These are phyloP conservation scores for Drosophila albomicans DNA, from an alignment of 1,140 invertebrate species.

Conservation along the genomic window DNA sequence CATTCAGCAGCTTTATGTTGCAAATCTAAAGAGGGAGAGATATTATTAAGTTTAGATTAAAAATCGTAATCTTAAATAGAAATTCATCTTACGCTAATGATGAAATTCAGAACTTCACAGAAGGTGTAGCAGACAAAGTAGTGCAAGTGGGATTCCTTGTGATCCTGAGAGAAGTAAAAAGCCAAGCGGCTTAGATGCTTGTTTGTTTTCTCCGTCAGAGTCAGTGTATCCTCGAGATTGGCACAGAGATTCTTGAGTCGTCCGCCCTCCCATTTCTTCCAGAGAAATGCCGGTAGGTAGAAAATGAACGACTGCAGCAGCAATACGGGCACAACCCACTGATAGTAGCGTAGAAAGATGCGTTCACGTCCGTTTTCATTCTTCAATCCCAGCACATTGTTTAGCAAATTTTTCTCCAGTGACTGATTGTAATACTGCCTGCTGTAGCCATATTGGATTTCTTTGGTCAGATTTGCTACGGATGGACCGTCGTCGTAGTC, in stretches of 20 bases:
- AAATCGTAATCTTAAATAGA: neutral
- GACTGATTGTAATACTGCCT: slow-evolving; percentile 6
- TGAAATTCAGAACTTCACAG: slow-evolving; percentile 90
- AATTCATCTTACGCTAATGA: slow-evolving; percentile 87
- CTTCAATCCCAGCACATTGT: slow-evolving; percentile 39
- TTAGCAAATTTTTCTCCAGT: slow-evolving; percentile 24
- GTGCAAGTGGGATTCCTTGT: slow-evolving; percentile 88
- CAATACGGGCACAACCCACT: slow-evolving; percentile 94
- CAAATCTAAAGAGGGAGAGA: slow-evolving; percentile 85
- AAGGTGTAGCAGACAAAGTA: slow-evolving; percentile 89
- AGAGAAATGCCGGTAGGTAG: slow-evolving; percentile 90
- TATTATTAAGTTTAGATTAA: neutral
- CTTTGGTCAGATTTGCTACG: slow-evolving; percentile 64
- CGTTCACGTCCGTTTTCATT: slow-evolving; percentile 22
- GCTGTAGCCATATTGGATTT: neutral
- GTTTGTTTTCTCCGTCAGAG: slow-evolving; percentile 85
- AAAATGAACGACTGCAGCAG: slow-evolving; percentile 92
- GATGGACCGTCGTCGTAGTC: slow-evolving; percentile 84
- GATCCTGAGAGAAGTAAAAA: slow-evolving; percentile 86
- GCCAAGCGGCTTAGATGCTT: slow-evolving; percentile 86
- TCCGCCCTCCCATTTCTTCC: slow-evolving; percentile 92
- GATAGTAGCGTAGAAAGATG: slow-evolving; percentile 92
- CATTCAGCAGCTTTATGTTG: slow-evolving; percentile 88
- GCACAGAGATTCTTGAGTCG: slow-evolving; percentile 86
- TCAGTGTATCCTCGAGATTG: slow-evolving; percentile 81